These are phyloP conservation scores for Monochamus alternatus DNA, from an alignment of 2,888 invertebrate species.

Conservation along the genomic window DNA sequence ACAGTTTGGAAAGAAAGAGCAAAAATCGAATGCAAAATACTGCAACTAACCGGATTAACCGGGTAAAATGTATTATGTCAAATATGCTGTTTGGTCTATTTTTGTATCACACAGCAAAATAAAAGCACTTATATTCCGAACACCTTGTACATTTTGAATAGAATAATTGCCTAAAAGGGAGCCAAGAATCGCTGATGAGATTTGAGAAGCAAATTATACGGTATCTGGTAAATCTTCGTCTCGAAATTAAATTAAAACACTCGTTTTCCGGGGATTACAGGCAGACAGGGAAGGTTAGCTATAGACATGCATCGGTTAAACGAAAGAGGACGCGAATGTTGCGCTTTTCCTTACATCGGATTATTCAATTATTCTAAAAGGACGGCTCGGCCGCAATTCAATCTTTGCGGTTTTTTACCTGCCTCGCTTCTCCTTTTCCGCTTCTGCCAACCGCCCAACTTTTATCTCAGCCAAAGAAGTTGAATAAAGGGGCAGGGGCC, in stretches of 20 bases:
- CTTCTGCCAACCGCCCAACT: constrained; percentile 44
- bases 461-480: constrained; percentile 48
- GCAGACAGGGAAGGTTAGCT: not conserved
- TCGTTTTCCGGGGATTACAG: constrained; percentile 8
- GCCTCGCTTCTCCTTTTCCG: constrained; percentile 53
- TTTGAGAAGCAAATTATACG: too few relatives aligned
- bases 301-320: constrained; percentile 15
- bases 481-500: constrained; percentile 46
- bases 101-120: too few relatives aligned
- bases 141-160: too few relatives aligned
- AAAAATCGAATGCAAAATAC: too few relatives aligned
- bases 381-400: constrained; percentile 64
- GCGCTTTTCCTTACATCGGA: constrained; percentile 52
- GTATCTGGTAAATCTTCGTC: not conserved
- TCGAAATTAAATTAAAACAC: constrained; percentile 1
- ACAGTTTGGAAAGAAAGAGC: too few relatives aligned
- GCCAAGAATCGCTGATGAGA: too few relatives aligned
- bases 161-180: too few relatives aligned
- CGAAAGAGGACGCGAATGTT: constrained; percentile 37
- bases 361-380: constrained; percentile 68
- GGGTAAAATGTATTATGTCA: too few relatives aligned
- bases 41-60: too few relatives aligned
- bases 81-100: too few relatives aligned
- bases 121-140: too few relatives aligned
- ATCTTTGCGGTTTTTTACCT: constrained; percentile 61